These are phyloP conservation scores for Ophion ellenae DNA, from an alignment of 2,888 invertebrate species.

Conservation along the genomic window DNA sequence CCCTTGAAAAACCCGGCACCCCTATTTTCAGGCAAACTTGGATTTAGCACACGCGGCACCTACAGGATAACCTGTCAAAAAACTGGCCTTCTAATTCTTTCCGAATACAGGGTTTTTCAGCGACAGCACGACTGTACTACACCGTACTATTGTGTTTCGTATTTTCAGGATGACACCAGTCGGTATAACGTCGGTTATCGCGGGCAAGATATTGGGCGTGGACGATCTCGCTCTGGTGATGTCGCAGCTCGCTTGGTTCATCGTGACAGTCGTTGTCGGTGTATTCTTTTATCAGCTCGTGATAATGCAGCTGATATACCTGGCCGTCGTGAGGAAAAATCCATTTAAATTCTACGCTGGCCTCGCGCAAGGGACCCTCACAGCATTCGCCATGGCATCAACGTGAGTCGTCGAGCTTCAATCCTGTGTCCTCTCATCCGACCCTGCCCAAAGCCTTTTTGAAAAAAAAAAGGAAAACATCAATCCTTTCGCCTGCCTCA, in stretches of 20 bases:
- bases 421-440: constrained; percentile 72
- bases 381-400: constrained; percentile 95
- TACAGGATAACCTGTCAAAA: too few species aligned
- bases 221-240: constrained; percentile 86
- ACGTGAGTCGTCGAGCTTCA: constrained; percentile 88
- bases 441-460: constrained; percentile 65
- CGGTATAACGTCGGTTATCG: constrained; percentile 93
- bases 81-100: too few species aligned
- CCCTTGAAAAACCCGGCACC: too few species aligned
- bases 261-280: constrained; percentile 92
- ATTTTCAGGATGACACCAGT: constrained; percentile 89
- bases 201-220: constrained; percentile 91
- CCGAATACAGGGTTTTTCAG: too few species aligned
- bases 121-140: too few species aligned
- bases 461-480: constrained; percentile 6
- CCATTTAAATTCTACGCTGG: constrained; percentile 94
- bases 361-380: constrained; percentile 92
- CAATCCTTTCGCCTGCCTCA: constrained; percentile 80
- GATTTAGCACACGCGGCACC: too few species aligned
- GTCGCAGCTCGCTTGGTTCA: constrained; percentile 86
- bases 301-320: constrained; percentile 93
- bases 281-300: constrained; percentile 93
- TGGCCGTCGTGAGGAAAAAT: constrained; percentile 91
- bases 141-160: too few species aligned
- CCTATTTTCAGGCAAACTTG: too few species aligned